phyloP scores from a whole-genome alignment of 2,113 vertebrate species.

The Promerops cafer region DNA sequence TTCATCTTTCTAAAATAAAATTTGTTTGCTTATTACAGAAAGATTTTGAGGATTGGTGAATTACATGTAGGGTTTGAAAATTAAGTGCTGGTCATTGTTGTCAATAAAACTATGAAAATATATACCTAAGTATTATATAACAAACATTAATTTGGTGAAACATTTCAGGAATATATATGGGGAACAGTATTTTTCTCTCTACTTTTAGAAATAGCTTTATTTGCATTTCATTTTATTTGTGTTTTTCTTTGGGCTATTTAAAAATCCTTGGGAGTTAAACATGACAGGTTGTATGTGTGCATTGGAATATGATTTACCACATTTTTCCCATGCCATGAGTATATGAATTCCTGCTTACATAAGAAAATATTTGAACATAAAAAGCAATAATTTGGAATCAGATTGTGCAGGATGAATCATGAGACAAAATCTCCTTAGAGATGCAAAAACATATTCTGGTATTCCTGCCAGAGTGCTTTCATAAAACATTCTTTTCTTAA shows the following conservation, averaged over 20 bases:
- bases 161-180: background rate
- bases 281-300: conserved; percentile 1
- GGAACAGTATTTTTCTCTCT: conserved; percentile 6
- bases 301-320: conserved; percentile 39
- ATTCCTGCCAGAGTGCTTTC: conserved; percentile 39
- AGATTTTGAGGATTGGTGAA: background rate
- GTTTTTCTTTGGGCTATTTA: conserved; percentile 34
- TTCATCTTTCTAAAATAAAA: background rate
- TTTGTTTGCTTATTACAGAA: background rate
- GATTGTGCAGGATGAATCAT: conserved; percentile 47
- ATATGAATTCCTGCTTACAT: conserved; percentile 53
- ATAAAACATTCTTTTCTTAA: conserved; percentile 39
- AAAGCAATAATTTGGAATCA: conserved; percentile 52
- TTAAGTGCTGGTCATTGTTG: background rate
- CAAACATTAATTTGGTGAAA: background rate
- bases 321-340: conserved; percentile 41
- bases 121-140: background rate
- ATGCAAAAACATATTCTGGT: conserved; percentile 29
- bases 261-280: conserved; percentile 36
- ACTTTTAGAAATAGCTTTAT: conserved; percentile 25
- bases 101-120: background rate
- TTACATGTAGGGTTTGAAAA: background rate
- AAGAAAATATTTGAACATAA: conserved; percentile 60
- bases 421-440: conserved; percentile 29
- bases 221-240: conserved; percentile 39